Evolutionary conservation across 2,888 invertebrate genomes (phyloP), one percentile per base, ranked within the genome.

Genomic region (Catocala nupta): DNA sequence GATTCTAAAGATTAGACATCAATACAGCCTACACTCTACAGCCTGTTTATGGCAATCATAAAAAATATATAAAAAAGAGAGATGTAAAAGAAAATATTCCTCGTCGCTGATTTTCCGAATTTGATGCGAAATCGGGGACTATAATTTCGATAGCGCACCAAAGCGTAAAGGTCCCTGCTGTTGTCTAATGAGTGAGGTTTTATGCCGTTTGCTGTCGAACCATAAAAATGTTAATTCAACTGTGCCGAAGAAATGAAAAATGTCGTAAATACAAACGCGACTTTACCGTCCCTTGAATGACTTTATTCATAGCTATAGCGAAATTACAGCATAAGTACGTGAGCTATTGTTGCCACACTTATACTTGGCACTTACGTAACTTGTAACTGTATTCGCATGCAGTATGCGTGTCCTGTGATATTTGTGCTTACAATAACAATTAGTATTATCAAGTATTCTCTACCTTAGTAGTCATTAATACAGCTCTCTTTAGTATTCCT

Each of bases 161-260:
- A 75, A 67, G 73, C 75, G 68, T 81, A 80, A 83, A 86, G 72
- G 80, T 53, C 53, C 59, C 59, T 81, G 78, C 77, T 81, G 80
- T 71, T 78, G 81, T 80, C 81, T 88, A 87, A 89, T 87, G 89
- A 86, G 61, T 72, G 72, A 73, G 81, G 81, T 77, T 83, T 84
- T 83, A 81, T 81, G 81, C 81, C 83, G 75, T 84, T 89, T 83
- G 85, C 82, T 81, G 80, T 77, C 65, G 78, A 79, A 83, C 81
- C 87, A 87, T 90, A 90, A 90, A 90, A 90, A 90, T 89, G 88
- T 86, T 90, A 90, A 90, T 89, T 88, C 81, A 81, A 77, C 81
- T 81, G 81, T 77, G 75, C 72, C 68, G 73, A 80, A 80, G 79
- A 78, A 85, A 80, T 75, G 81, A 80, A 82, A 81, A 80, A 76